phyloP scores from a whole-genome alignment of 2,113 vertebrate species.

The Grantiella picta region DNA sequence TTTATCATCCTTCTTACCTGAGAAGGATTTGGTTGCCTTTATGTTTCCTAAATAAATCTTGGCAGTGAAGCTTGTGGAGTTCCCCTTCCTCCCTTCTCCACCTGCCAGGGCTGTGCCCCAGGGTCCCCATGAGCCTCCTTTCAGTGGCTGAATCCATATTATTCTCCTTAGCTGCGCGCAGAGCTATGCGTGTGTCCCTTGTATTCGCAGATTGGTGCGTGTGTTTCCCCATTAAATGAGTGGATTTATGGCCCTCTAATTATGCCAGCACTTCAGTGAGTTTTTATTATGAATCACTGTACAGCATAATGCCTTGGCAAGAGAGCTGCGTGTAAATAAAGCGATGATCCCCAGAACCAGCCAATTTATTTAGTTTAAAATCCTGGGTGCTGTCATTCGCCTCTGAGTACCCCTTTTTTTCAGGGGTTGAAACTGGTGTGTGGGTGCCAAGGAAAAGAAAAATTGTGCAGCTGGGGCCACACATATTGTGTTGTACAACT shows the following conservation, averaged over 20 bases:
- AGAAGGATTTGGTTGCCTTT: not conserved
- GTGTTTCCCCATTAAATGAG: constrained; percentile 29
- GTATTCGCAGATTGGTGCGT: not conserved
- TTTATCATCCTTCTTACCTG: not conserved
- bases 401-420: not conserved
- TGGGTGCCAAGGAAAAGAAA: not conserved
- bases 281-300: constrained; percentile 51
- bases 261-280: constrained; percentile 5
- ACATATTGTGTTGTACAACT: not conserved
- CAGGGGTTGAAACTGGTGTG: not conserved
- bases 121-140: not conserved
- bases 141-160: not conserved
- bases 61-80: not conserved
- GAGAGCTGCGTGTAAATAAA: not conserved
- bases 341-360: not conserved
- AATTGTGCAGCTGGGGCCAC: not conserved
- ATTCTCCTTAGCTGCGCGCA: not conserved
- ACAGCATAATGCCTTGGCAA: not conserved
- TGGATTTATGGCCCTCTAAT: constrained; percentile 51
- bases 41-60: not conserved
- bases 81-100: not conserved
- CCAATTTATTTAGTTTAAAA: not conserved
- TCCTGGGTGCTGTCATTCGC: not conserved
- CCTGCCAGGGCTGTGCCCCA: not conserved
- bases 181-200: not conserved